A percentile compares a stretch with the other conserved stretches of the same genome.
Conservation (phyloP, 2,113 vertebrate genomes). For the Amazona guildingii region DNA sequence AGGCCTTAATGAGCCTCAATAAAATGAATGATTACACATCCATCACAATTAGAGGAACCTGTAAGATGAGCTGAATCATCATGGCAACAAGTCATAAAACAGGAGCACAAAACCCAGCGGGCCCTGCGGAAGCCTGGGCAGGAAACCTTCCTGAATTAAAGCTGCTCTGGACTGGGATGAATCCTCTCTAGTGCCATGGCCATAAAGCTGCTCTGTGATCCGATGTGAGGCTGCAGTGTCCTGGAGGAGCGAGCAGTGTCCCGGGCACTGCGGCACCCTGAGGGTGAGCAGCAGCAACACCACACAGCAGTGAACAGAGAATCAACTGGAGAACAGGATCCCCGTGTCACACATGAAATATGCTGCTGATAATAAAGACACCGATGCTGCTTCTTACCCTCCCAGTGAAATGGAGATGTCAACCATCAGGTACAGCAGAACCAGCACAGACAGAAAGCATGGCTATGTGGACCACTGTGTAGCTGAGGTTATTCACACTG, state of each 20-base stretch:
- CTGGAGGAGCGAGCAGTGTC: background rate
- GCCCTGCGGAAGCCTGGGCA: background rate
- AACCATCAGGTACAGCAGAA: background rate
- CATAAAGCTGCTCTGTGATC: background rate
- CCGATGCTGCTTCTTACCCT: constrained; percentile 32
- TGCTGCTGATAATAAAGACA: constrained; percentile 11
- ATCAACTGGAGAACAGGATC: background rate
- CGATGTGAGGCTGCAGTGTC: background rate
- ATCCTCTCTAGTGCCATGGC: background rate
- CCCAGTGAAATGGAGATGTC: constrained; percentile 19
- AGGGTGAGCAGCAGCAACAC: background rate
- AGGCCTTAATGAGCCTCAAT: constrained; percentile 82
- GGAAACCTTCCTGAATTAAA: background rate
- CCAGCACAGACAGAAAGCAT: background rate
- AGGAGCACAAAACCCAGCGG: constrained; percentile 61
- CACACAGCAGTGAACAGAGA: background rate
- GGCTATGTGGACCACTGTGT: background rate
- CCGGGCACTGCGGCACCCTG: background rate
- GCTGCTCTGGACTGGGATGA: background rate
- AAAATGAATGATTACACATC: constrained; percentile 84
- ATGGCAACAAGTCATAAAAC: constrained; percentile 79
- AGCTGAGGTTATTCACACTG: background rate
- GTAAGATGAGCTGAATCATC: constrained; percentile 70
- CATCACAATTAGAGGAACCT: constrained; percentile 80
- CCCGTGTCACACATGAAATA: background rate